Conservation (phyloP, 2,113 vertebrate genomes). For the Thryonomys swinderianus region DNA sequence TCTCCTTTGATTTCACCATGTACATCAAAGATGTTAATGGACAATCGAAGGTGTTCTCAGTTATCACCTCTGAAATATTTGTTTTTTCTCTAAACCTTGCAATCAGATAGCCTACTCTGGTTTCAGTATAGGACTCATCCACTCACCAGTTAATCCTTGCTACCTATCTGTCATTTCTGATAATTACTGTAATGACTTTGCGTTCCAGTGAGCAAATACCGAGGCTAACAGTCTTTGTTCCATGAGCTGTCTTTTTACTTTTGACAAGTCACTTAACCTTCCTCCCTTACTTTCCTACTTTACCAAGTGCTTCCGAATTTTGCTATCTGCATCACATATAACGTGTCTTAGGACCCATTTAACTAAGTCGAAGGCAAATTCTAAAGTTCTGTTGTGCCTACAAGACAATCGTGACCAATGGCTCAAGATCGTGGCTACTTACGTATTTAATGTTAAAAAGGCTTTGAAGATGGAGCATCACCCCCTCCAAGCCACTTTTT, state of each 20-base stretch:
- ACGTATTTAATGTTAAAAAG: background rate
- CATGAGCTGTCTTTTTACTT: background rate
- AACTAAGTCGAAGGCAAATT: background rate
- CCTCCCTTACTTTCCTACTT: background rate
- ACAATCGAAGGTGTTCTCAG: background rate
- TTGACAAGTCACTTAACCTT: background rate
- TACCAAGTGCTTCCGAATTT: background rate
- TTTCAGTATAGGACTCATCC: background rate
- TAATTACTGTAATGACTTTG: constrained; percentile 9
- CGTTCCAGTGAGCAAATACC: background rate
- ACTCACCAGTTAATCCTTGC: background rate
- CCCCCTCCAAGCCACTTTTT: background rate
- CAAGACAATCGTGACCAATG: background rate
- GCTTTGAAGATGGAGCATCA: background rate
- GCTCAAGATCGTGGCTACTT: background rate
- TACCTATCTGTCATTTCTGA: background rate
- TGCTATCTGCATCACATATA: background rate
- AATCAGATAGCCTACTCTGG: background rate
- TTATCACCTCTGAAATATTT: background rate
- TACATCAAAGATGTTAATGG: background rate
- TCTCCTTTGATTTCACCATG: background rate
- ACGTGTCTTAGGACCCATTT: background rate
- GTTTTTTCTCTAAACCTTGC: background rate
- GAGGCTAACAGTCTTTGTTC: background rate
- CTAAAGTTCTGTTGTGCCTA: background rate